Evolutionary conservation across 2,797 vertebrate genomes (phyloP), one percentile per base, ranked within the genome.

Genomic region (Macropodus opercularis): DNA sequence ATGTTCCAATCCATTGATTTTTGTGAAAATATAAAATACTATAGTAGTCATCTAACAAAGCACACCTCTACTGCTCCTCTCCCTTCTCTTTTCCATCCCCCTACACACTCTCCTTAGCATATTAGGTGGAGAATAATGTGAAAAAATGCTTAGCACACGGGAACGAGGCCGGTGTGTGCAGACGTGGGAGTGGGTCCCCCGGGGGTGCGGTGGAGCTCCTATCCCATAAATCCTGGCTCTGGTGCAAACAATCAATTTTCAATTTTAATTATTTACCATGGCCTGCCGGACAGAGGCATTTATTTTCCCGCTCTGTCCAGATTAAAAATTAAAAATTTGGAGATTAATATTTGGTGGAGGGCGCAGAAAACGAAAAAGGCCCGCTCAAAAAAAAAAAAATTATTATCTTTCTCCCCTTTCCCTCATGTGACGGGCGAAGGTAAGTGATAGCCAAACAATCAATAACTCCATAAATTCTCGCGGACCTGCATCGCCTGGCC

Each of bases 231-330:
- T 94, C 94, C 92, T 79, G 79, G 89, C 89, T 87, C 89, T 87
- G 89, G 91, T 89, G 90, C 94, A 96, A 96, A 95, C 92, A 95
- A 95, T 94, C 94, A 94, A 95, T 94, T 94, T 94, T 94, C 93
- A 93, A 92, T 95, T 96, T 95, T 95, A 95, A 96, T 95, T 97
- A 94, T 94, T 95, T 94, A 94, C 90, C 93, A 93, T 80, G 91
- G 90, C 92, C 91, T 89, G 86, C 88, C 75, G 89, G 92, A 93
- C 88, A 85, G 87, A 90, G 84, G 90, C 92, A 93, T 95, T 94
- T 87, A 91, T 94, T 93, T 93, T 90, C 87, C 80, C 68, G 66
- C 83, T 86, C 90, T 89, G 91, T 91, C 91, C 60, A 67, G 91
- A 92, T 93, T 93, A 93, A 94, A 94, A 94, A 93, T 91, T 85